A percentile compares a stretch with the other conserved stretches of the same genome.
These are phyloP conservation scores for Actenoides hombroni DNA, from an alignment of 2,113 vertebrate species.

Conservation along the genomic window DNA sequence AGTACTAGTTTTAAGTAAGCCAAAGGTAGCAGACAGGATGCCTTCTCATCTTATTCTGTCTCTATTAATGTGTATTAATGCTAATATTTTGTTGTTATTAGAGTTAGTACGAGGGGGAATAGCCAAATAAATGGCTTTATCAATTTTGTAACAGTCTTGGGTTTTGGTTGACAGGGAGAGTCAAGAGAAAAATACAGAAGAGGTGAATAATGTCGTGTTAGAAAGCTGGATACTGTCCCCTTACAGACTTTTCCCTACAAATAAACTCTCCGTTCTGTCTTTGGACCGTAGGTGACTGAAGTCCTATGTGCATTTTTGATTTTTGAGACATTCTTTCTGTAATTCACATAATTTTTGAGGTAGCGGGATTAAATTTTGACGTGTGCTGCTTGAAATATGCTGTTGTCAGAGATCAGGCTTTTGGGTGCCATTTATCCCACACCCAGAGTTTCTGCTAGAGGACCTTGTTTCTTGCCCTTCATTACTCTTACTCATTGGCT, in stretches of 20 bases:
- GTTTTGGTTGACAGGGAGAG: neutral
- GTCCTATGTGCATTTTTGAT: neutral
- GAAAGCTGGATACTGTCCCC: neutral
- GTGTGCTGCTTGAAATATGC: neutral
- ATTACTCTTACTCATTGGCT: neutral
- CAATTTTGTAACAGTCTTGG: neutral
- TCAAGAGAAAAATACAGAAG: neutral
- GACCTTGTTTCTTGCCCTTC: neutral
- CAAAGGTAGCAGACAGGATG: neutral
- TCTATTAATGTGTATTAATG: neutral
- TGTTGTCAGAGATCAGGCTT: neutral
- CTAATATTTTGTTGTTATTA: neutral
- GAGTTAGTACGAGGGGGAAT: neutral
- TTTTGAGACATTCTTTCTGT: neutral
- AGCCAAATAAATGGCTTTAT: neutral
- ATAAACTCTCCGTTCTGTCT: neutral
- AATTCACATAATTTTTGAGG: neutral
- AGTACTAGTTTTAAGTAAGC: neutral
- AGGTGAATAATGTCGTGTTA: neutral
- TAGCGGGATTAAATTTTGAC: neutral
- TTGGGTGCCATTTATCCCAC: neutral
- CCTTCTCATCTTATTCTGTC: neutral
- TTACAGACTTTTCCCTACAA: neutral
- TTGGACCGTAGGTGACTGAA: neutral
- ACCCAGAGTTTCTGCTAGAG: neutral